phyloP scores from a whole-genome alignment of 1,140 invertebrate genomes.

The Oryzaephilus surinamensis region DNA sequence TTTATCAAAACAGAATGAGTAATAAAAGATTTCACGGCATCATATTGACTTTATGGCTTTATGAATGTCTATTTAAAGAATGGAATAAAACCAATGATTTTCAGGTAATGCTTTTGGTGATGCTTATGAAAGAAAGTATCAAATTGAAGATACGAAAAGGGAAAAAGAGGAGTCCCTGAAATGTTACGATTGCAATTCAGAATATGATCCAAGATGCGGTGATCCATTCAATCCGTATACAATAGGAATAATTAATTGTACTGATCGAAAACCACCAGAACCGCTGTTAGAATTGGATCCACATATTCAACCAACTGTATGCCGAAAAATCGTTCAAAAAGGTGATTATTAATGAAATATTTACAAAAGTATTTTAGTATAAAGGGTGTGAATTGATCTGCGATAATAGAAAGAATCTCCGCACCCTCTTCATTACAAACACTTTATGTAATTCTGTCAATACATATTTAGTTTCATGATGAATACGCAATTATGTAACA shows the following conservation, averaged over 20 bases:
- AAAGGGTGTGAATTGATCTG: background rate
- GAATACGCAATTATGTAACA: background rate
- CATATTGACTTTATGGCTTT: no score
- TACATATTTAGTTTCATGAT: background rate
- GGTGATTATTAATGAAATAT: constrained; percentile 37
- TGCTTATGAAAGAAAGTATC: constrained; percentile 4
- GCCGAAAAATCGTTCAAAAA: constrained; percentile 67
- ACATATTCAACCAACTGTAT: constrained; percentile 52
- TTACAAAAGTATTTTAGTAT: background rate
- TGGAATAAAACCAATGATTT: no score
- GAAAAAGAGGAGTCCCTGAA: constrained; percentile 13
- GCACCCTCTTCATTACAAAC: background rate
- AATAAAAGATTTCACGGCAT: no score
- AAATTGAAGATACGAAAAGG: constrained; percentile 1
- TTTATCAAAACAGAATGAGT: background rate
- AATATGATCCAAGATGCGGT: constrained; percentile 72
- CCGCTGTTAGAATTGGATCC: constrained; percentile 57
- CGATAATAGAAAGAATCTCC: background rate
- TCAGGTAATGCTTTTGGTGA: no score
- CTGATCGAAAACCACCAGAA: constrained; percentile 55
- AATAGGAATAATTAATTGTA: constrained; percentile 72
- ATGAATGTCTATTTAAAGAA: constrained; percentile 2
- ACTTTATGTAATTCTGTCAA: no score
- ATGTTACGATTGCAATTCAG: constrained; percentile 80
- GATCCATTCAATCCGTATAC: constrained; percentile 74